A percentile compares a stretch with the other conserved stretches of the same genome.
Conservation (phyloP, 2,797 vertebrate species). For the Gambusia yucatana region DNA sequence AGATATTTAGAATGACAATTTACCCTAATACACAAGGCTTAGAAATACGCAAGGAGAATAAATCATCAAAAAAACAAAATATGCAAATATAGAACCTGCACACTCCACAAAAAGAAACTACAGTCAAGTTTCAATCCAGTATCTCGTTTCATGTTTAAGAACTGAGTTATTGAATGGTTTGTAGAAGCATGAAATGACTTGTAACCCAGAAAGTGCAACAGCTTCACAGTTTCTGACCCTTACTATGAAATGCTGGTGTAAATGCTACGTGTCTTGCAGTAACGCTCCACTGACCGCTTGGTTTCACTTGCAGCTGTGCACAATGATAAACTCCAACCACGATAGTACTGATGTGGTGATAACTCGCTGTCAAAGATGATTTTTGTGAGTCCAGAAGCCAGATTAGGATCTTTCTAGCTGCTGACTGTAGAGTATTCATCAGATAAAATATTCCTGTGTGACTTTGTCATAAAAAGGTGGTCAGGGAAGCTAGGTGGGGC, state of each 20-base stretch:
- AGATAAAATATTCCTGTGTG: constrained; percentile 48
- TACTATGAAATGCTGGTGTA: not conserved
- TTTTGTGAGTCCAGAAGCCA: not conserved
- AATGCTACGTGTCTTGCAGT: not conserved
- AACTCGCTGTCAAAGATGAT: not conserved
- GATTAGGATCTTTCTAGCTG: constrained; percentile 26
- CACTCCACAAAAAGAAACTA: not conserved
- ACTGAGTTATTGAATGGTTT: not conserved
- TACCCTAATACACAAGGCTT: not conserved
- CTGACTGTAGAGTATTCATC: constrained; percentile 18
- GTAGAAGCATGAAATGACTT: not conserved
- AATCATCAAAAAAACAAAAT: not conserved
- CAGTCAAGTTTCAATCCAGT: not conserved
- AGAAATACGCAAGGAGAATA: not conserved
- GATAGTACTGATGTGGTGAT: not conserved
- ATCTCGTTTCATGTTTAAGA: not conserved
- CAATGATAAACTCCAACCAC: not conserved
- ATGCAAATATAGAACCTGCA: not conserved
- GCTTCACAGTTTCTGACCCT: not conserved
- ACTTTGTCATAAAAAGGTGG: constrained; percentile 38
- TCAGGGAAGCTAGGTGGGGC: constrained; percentile 60
- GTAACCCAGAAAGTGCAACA: not conserved
- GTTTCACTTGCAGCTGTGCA: not conserved
- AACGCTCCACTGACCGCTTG: not conserved
- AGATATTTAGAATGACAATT: not conserved